A percentile compares a stretch with the other conserved stretches of the same genome.
Conservation (phyloP, 2,113 vertebrate species). For the Embiotoca jacksoni region DNA sequence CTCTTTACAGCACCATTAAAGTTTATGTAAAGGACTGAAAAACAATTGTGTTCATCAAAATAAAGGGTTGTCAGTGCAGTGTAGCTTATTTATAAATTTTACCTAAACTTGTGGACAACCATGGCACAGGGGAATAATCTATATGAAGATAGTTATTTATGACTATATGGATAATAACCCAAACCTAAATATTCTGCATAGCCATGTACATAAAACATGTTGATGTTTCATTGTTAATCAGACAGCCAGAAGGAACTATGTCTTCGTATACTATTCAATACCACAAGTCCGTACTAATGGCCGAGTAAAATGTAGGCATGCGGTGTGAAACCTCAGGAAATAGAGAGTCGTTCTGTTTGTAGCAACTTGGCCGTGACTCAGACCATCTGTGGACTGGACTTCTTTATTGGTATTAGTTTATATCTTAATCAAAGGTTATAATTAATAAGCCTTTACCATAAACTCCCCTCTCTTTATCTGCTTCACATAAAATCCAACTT, state of each 20-base stretch:
- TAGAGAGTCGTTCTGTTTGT: slow-evolving; percentile 3
- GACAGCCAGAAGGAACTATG: slow-evolving; percentile 27
- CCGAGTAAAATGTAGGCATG: slow-evolving; percentile 24
- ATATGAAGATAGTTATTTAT: neutral
- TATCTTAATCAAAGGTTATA: neutral
- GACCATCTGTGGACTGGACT: slow-evolving; percentile 25
- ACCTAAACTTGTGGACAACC: no score
- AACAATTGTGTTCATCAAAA: neutral
- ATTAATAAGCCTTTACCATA: slow-evolving; percentile 20
- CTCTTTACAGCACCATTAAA: neutral
- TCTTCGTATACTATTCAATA: slow-evolving; percentile 22
- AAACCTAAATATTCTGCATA: neutral
- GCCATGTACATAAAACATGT: neutral
- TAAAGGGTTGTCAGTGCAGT: neutral
- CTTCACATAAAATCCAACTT: slow-evolving; percentile 27
- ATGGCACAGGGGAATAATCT: neutral
- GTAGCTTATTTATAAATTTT: no score
- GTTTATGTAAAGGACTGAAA: slow-evolving; percentile 6
- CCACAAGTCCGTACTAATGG: slow-evolving; percentile 34
- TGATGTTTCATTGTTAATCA: neutral
- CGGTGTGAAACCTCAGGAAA: slow-evolving; percentile 31
- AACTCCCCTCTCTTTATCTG: neutral
- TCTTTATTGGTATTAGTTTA: slow-evolving; percentile 18
- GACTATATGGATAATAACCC: neutral
- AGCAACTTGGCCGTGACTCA: neutral